Conservation (phyloP, 2,888 invertebrate species). For the Brachyptera putata region DNA sequence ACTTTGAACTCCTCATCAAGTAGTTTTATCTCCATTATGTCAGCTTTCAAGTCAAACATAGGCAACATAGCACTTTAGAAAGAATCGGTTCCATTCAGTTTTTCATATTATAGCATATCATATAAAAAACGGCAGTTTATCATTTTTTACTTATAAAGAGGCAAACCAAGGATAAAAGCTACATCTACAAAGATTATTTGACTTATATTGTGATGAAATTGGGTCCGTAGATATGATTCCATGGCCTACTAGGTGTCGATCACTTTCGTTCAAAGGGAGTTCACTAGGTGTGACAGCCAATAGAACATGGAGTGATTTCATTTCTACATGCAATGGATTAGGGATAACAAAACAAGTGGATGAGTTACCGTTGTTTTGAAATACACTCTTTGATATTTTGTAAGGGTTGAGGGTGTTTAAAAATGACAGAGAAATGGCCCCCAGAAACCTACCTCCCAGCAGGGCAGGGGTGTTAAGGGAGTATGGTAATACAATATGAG, state of each 20-base stretch:
- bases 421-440: slow-evolving; percentile 21
- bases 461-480: slow-evolving; percentile 6
- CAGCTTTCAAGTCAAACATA: slow-evolving; percentile 8
- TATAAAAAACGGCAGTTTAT: slow-evolving; percentile 22
- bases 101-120: slow-evolving; percentile 16
- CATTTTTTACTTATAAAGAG: slow-evolving; percentile 2
- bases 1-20: background rate
- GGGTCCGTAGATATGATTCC: slow-evolving; percentile 2
- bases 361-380: background rate
- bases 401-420: slow-evolving; percentile 5
- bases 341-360: background rate
- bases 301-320: background rate
- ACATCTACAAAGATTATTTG: slow-evolving; percentile 21
- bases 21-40: background rate
- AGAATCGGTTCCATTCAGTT: background rate
- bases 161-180: slow-evolving; percentile 16
- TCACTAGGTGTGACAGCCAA: background rate
- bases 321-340: slow-evolving; percentile 9
- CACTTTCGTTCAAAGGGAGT: slow-evolving; percentile 13
- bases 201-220: slow-evolving; percentile 9
- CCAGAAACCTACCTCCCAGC: slow-evolving; percentile 6
- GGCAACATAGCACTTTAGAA: slow-evolving; percentile 10
- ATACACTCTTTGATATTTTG: slow-evolving; percentile 9
- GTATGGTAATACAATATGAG: slow-evolving; percentile 6
- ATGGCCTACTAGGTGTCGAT: background rate